Conservation (phyloP, 2,888 invertebrate species). For the Endotricha flammealis region DNA sequence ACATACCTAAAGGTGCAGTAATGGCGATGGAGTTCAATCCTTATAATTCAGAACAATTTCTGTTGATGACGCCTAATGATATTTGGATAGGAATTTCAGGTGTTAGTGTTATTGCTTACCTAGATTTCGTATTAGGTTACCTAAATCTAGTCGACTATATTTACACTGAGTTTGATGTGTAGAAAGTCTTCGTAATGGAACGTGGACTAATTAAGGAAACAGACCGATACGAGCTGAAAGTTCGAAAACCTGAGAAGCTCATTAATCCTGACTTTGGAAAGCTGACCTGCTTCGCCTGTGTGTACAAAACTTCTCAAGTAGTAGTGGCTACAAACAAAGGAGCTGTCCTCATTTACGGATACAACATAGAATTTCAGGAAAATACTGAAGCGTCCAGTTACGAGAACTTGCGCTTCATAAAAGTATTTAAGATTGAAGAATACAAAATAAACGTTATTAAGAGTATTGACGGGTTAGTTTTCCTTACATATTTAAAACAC, state of each 20-base stretch:
- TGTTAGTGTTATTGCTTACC: no score
- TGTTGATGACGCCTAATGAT: conserved; percentile 49
- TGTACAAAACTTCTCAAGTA: conserved; percentile 63
- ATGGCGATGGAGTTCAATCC: conserved; percentile 55
- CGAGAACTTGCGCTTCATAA: conserved; percentile 62
- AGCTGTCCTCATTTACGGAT: conserved; percentile 68
- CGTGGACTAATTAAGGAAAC: conserved; percentile 52
- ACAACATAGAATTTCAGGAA: conserved; percentile 56
- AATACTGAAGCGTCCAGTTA: conserved; percentile 37
- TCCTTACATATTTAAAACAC: no score
- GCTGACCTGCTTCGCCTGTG: conserved; percentile 72
- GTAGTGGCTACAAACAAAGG: conserved; percentile 72
- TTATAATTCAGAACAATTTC: conserved; percentile 45
- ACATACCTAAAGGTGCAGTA: conserved; percentile 36
- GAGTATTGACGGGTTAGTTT: conserved; percentile 72
- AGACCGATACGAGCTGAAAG: conserved; percentile 47
- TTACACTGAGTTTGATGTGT: no score
- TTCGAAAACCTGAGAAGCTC: conserved; percentile 37
- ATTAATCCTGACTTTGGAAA: conserved; percentile 49
- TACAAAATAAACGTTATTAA: conserved; percentile 64
- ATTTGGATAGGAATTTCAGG: conserved; percentile 53
- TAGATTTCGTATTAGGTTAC: no score
- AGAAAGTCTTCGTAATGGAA: conserved; percentile 57
- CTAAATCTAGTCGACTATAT: no score
- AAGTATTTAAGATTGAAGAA: conserved; percentile 63